phyloP scores from a whole-genome alignment of 2,113 vertebrate species.

The Eurypyga helias region DNA sequence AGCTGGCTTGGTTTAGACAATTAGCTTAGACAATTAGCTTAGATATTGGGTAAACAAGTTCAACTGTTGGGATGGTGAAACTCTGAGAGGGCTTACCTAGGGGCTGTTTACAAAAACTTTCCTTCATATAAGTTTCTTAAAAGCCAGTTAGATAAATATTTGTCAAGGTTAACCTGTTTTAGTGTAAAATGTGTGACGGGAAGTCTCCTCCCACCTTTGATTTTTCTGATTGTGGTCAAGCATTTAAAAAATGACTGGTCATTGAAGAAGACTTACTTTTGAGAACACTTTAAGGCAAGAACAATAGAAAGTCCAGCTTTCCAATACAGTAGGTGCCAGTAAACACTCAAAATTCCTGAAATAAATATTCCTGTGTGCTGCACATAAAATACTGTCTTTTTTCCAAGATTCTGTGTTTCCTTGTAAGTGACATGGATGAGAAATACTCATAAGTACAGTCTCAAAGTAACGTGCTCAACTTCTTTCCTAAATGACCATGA shows the following conservation, averaged over 20 bases:
- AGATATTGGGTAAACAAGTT: neutral
- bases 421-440: neutral
- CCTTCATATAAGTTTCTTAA: neutral
- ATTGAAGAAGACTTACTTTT: neutral
- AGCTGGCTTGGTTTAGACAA: neutral
- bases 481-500: neutral
- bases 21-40: constrained; percentile 3
- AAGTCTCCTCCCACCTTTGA: neutral
- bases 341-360: neutral
- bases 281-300: neutral
- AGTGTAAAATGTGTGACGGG: neutral
- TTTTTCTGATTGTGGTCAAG: neutral
- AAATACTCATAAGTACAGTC: neutral
- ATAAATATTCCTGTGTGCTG: neutral
- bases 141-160: neutral
- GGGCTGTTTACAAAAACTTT: neutral
- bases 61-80: neutral
- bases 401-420: neutral
- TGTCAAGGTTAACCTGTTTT: neutral
- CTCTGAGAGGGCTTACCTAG: neutral
- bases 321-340: neutral
- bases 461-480: neutral
- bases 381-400: neutral
- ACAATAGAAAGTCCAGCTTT: neutral
- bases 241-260: neutral